Evolutionary conservation across 2,113 vertebrate species (phyloP).

Genomic region (Noturus placidus): DNA sequence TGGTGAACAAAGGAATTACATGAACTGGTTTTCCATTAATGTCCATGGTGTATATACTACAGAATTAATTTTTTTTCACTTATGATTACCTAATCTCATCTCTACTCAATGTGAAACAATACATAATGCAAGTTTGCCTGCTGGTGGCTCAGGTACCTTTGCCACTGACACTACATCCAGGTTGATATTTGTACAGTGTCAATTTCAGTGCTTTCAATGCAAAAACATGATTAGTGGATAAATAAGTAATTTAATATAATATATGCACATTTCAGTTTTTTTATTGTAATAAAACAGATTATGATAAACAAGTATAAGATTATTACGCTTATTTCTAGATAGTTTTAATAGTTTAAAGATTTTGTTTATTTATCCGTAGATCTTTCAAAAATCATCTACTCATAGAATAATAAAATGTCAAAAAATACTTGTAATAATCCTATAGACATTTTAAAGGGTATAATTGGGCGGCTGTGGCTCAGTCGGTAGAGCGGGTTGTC

Average conservation of each 20-base stretch:
- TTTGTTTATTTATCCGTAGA: background rate
- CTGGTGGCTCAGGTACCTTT: no score
- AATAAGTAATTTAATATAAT: background rate
- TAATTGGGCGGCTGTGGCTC: no score
- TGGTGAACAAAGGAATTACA: background rate
- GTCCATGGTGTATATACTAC: background rate
- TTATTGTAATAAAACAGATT: background rate
- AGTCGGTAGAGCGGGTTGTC: no score
- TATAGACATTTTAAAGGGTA: background rate
- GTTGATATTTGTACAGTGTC: background rate
- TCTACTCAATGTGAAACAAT: background rate
- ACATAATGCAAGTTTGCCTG: no score
- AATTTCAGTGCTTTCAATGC: background rate
- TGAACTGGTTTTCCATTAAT: background rate
- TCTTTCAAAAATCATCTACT: background rate
- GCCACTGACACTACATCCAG: background rate
- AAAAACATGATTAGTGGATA: background rate
- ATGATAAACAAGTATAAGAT: background rate
- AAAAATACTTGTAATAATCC: background rate
- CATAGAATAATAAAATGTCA: background rate
- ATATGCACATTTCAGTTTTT: background rate
- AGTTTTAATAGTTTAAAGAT: background rate
- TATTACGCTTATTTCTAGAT: background rate
- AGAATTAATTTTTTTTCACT: background rate
- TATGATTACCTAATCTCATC: background rate